These are phyloP conservation scores for Psilopogon haemacephalus DNA, from an alignment of 2,113 vertebrate species.

Conservation along the genomic window DNA sequence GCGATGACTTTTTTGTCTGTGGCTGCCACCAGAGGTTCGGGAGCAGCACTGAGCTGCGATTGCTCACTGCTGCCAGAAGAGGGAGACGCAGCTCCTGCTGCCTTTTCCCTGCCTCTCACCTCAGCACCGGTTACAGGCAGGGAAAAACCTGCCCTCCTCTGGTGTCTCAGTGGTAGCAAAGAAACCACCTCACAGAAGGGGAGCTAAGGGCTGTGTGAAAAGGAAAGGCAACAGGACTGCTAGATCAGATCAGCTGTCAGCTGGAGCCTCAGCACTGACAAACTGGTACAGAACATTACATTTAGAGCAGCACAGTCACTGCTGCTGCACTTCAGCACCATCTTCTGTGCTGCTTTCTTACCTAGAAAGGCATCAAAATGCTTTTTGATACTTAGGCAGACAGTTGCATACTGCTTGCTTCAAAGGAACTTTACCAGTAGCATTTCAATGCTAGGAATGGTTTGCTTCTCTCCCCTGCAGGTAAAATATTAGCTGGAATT, in stretches of 20 bases:
- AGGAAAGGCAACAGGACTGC: neutral
- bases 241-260: neutral
- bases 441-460: neutral
- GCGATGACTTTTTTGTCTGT: neutral
- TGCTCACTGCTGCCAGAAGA: neutral
- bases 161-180: neutral
- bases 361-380: no score
- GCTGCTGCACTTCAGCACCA: neutral
- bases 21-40: neutral
- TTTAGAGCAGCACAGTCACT: neutral
- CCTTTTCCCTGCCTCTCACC: neutral
- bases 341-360: neutral
- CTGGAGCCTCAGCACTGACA: neutral
- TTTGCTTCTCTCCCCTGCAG: neutral
- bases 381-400: neutral
- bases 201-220: neutral
- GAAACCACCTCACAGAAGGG: neutral
- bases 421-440: neutral
- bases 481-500: neutral
- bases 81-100: neutral
- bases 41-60: neutral
- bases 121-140: neutral
- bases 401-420: neutral
- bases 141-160: neutral
- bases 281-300: neutral